These are phyloP conservation scores for Iphiclides podalirius DNA, from an alignment of 2,888 invertebrate species.

Conservation along the genomic window DNA sequence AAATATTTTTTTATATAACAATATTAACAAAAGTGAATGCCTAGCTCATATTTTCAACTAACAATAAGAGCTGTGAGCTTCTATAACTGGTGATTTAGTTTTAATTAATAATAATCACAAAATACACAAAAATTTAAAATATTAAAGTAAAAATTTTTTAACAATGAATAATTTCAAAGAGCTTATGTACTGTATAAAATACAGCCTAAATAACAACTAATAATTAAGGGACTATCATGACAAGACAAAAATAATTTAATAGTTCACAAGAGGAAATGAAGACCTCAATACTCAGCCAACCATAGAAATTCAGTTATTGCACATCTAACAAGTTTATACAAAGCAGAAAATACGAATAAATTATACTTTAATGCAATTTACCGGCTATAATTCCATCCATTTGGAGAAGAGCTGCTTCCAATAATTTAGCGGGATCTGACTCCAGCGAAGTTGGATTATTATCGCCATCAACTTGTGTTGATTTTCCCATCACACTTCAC, in stretches of 20 bases:
- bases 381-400: conserved; percentile 94
- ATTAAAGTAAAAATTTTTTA: too few species aligned
- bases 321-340: background rate
- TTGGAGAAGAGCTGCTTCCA: conserved; percentile 92
- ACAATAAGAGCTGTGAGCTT: too few species aligned
- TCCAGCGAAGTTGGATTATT: conserved; percentile 80
- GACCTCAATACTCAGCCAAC: conserved; percentile 48
- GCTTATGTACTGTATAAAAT: too few species aligned
- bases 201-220: background rate
- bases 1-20: too few species aligned
- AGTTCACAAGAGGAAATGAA: conserved; percentile 31
- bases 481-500: conserved; percentile 65
- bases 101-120: too few species aligned
- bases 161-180: too few species aligned
- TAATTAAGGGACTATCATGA: background rate
- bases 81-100: too few species aligned
- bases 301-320: conserved; percentile 31
- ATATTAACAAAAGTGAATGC: too few species aligned
- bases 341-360: conserved; percentile 3
- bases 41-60: too few species aligned
- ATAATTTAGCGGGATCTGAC: conserved; percentile 91
- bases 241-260: conserved; percentile 25
- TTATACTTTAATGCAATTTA: conserved; percentile 47
- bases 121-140: too few species aligned
- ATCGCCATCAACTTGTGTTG: conserved; percentile 71